Evolutionary conservation across 2,113 vertebrate species (phyloP).

Genomic region (Semicossyphus pulcher): DNA sequence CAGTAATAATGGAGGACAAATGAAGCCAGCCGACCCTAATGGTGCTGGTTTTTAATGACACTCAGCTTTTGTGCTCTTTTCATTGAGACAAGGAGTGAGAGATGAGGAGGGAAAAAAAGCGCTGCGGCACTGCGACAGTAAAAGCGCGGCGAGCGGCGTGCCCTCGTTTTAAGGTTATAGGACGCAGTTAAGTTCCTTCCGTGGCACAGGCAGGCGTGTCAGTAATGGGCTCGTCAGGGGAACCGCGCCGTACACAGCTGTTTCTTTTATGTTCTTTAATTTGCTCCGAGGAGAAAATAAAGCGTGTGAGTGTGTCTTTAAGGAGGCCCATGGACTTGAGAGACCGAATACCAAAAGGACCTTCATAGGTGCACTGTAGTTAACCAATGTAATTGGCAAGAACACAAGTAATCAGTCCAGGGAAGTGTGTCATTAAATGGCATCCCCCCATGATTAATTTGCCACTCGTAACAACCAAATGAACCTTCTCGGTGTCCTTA

Average conservation of each 20-base stretch:
- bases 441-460: constrained; percentile 91
- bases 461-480: constrained; percentile 86
- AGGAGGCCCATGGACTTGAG: constrained; percentile 71
- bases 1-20: constrained; percentile 77
- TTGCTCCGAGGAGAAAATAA: constrained; percentile 78
- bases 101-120: constrained; percentile 33
- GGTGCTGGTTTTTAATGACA: constrained; percentile 74
- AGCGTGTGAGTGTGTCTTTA: constrained; percentile 68
- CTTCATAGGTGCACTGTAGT: constrained; percentile 82
- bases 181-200: constrained; percentile 72
- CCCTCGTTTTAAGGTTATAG: constrained; percentile 76
- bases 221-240: constrained; percentile 69
- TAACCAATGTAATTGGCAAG: constrained; percentile 89
- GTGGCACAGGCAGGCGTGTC: constrained; percentile 52
- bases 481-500: constrained; percentile 86
- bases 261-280: constrained; percentile 82
- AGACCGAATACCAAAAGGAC: constrained; percentile 77
- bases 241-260: constrained; percentile 72
- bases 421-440: constrained; percentile 89
- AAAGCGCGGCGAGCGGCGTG: constrained; percentile 50
- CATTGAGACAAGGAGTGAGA: constrained; percentile 63
- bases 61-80: constrained; percentile 64
- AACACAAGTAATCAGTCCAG: constrained; percentile 89
- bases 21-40: constrained; percentile 70
- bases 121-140: constrained; percentile 53